Evolutionary conservation across 2,888 invertebrate genomes (phyloP).

Genomic region (Cataglyphis rosenhaueri): DNA sequence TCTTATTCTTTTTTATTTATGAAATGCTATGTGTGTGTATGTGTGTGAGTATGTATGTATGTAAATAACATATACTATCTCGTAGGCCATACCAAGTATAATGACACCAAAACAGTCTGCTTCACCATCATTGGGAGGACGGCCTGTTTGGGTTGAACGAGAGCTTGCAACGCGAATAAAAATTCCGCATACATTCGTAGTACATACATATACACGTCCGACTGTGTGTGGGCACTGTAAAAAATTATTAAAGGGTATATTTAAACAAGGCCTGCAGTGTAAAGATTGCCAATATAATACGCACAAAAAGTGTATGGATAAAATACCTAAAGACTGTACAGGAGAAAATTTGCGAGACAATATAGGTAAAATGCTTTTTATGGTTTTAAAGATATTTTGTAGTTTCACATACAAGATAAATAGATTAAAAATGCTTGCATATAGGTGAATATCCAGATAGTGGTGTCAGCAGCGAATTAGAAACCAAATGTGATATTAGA

Average conservation of each 20-base stretch:
- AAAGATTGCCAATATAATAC: constrained; percentile 98
- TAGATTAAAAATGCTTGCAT: constrained; percentile 15
- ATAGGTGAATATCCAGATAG: constrained; percentile 87
- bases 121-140: constrained; percentile 90
- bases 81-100: constrained; percentile 82
- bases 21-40: constrained; percentile 44
- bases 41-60: neutral
- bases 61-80: constrained; percentile 57
- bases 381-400: neutral
- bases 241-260: constrained; percentile 96
- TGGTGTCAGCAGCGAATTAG: constrained; percentile 86
- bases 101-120: constrained; percentile 88
- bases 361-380: constrained; percentile 80
- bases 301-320: constrained; percentile 96
- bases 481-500: constrained; percentile 85
- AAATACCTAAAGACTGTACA: constrained; percentile 95
- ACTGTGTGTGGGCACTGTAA: constrained; percentile 98
- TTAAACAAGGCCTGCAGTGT: constrained; percentile 99
- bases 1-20: constrained; percentile 33
- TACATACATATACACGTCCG: constrained; percentile 98
- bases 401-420: neutral
- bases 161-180: constrained; percentile 88
- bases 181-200: constrained; percentile 98
- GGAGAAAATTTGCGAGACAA: constrained; percentile 90
- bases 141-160: constrained; percentile 90